phyloP scores from a whole-genome alignment of 2,888 invertebrate species.

The Drosophila mimetica region DNA sequence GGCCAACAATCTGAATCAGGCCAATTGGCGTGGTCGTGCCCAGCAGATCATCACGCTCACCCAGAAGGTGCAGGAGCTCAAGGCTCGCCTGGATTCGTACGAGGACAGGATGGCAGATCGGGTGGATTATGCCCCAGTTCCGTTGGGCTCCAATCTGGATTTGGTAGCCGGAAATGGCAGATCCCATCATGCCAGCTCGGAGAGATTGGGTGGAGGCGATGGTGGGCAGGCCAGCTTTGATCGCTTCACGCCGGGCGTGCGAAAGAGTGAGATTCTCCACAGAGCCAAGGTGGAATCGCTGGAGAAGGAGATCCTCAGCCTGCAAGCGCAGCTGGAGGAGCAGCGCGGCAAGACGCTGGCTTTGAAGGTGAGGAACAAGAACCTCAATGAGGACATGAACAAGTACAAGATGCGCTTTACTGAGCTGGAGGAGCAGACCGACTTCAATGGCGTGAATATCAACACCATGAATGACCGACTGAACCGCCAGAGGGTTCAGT shows the following conservation, averaged over 20 bases:
- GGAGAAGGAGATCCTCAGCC: slow-evolving; percentile 86
- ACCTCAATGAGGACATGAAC: slow-evolving; percentile 88
- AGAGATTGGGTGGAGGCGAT: slow-evolving; percentile 42
- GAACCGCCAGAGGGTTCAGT: slow-evolving; percentile 74
- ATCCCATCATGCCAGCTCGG: slow-evolving; percentile 15
- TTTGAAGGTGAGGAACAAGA: slow-evolving; percentile 88
- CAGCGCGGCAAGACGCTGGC: slow-evolving; percentile 88
- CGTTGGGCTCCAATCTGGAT: slow-evolving; percentile 52
- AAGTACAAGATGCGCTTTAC: slow-evolving; percentile 87
- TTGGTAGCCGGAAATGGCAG: slow-evolving; percentile 21
- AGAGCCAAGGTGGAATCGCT: slow-evolving; percentile 86
- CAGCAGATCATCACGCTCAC: slow-evolving; percentile 90
- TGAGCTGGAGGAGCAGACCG: slow-evolving; percentile 87
- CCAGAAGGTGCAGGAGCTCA: slow-evolving; percentile 88
- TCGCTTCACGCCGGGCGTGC: slow-evolving; percentile 83
- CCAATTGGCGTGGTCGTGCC: slow-evolving; percentile 91
- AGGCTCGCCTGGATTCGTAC: slow-evolving; percentile 85
- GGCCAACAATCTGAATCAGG: slow-evolving; percentile 86
- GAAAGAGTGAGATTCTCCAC: slow-evolving; percentile 86
- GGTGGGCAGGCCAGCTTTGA: slow-evolving; percentile 58
- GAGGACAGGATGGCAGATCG: slow-evolving; percentile 58
- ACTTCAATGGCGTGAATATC: slow-evolving; percentile 87
- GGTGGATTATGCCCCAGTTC: slow-evolving; percentile 55
- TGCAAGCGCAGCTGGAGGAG: slow-evolving; percentile 87
- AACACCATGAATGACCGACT: slow-evolving; percentile 86